Evolutionary conservation across 2,113 vertebrate species (phyloP).

Genomic region (Ochotona curzoniae): DNA sequence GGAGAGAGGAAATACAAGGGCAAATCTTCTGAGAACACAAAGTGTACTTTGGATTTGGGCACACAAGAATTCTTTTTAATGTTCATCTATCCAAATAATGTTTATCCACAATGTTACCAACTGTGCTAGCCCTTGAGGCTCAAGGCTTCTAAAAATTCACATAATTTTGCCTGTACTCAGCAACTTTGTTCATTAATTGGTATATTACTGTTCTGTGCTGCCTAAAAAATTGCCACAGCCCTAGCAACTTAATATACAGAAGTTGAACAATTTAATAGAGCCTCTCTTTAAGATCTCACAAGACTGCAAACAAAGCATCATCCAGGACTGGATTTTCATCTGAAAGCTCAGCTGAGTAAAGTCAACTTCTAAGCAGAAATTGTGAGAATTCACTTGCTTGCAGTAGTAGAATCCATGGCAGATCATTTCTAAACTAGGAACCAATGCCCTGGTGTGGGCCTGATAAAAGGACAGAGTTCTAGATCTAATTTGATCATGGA

Average conservation of each 20-base stretch:
- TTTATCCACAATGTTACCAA: neutral
- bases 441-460: neutral
- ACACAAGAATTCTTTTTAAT: neutral
- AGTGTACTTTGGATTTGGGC: neutral
- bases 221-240: neutral
- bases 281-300: neutral
- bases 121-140: neutral
- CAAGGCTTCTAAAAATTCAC: neutral
- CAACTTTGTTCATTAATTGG: neutral
- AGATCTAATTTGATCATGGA: neutral
- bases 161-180: neutral
- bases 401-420: neutral
- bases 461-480: neutral
- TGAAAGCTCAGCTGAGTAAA: neutral
- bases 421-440: conserved; percentile 5
- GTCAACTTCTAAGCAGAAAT: neutral
- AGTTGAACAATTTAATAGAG: neutral
- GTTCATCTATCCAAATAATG: neutral
- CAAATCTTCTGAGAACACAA: neutral
- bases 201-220: neutral
- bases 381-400: neutral
- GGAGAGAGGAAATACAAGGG: neutral
- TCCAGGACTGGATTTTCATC: neutral
- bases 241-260: neutral
- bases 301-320: neutral